phyloP scores from a whole-genome alignment of 1,140 invertebrate species.

The Leucophenga varia region DNA sequence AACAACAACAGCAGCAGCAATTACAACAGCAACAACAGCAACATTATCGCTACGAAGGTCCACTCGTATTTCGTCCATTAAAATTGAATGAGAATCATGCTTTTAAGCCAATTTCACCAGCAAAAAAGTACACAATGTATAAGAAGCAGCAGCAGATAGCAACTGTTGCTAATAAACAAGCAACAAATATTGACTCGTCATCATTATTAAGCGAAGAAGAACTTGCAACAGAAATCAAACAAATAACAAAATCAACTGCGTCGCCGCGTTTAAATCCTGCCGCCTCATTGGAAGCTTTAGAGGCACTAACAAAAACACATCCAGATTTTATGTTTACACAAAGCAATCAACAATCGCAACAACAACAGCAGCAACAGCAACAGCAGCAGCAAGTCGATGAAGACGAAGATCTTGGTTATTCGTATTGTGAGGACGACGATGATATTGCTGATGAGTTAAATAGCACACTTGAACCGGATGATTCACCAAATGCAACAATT shows the following conservation, averaged over 20 bases:
- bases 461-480: neutral
- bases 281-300: conserved; percentile 42
- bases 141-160: neutral
- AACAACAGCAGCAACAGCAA: conserved; percentile 7
- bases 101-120: conserved; percentile 49
- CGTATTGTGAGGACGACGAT: conserved; percentile 42
- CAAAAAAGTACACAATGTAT: neutral
- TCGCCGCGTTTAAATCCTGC: conserved; percentile 33
- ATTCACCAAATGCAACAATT: conserved; percentile 26
- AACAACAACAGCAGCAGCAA: conserved; percentile 20
- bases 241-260: neutral
- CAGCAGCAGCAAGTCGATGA: conserved; percentile 20
- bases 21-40: conserved; percentile 4
- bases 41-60: conserved; percentile 13
- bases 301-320: conserved; percentile 43
- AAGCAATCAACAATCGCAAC: conserved; percentile 13
- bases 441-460: conserved; percentile 19
- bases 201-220: conserved; percentile 9
- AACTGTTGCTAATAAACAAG: too few relatives aligned
- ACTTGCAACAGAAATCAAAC: conserved; percentile 10
- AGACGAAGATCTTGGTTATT: conserved; percentile 46
- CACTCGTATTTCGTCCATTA: conserved; percentile 32
- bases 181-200: neutral
- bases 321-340: conserved; percentile 35
- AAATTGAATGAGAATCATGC: conserved; percentile 37